Evolutionary conservation across 1,140 invertebrate genomes (phyloP), one percentile per base, ranked within the genome.

Genomic region (Pteromalus puparum): DNA sequence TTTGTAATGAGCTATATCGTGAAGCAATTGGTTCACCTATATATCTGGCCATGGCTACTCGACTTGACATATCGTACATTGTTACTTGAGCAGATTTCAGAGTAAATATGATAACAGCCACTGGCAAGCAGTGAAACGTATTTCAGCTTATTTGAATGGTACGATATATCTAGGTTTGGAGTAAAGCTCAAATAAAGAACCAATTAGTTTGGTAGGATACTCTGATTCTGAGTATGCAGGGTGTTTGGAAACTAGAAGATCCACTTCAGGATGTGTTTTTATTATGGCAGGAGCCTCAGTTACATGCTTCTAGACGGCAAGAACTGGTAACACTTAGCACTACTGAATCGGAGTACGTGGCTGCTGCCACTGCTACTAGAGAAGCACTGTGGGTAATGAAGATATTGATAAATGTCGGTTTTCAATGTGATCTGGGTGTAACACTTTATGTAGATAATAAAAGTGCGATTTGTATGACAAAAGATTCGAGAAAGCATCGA

Each of bases 201-300:
- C 67, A 4, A 6, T 4, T 0, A 70, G 26, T n/a, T n/a, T 70
- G n/a, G 7, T 70, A 28, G 67, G 67, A 6, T 70, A 70, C n/a
- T 24, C 67, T 10, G n/a, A 70, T 68, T 68, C 65, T 5, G 18
- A 68, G 1, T n/a, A 24, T 6, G 65, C 5, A 1, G 18, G 5
- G 65, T 68, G 65, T 26, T 65, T 65, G 65, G 65, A n/a, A n/a
- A 67, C 38, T 67, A n/a, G n/a, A n/a, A n/a, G n/a, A n/a, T n/a
- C n/a, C n/a, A n/a, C n/a, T n/a, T n/a, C n/a, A n/a, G n/a, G n/a
- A n/a, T n/a, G n/a, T n/a, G n/a, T n/a, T n/a, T n/a, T n/a, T n/a
- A n/a, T n/a, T n/a, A n/a, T n/a, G n/a, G n/a, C n/a, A n/a, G n/a
- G n/a, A n/a, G n/a, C n/a, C n/a, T n/a, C n/a, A n/a, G n/a, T n/a